Evolutionary conservation across 1,140 invertebrate genomes (phyloP).

Genomic region (Trachymyrmex cornetzi): DNA sequence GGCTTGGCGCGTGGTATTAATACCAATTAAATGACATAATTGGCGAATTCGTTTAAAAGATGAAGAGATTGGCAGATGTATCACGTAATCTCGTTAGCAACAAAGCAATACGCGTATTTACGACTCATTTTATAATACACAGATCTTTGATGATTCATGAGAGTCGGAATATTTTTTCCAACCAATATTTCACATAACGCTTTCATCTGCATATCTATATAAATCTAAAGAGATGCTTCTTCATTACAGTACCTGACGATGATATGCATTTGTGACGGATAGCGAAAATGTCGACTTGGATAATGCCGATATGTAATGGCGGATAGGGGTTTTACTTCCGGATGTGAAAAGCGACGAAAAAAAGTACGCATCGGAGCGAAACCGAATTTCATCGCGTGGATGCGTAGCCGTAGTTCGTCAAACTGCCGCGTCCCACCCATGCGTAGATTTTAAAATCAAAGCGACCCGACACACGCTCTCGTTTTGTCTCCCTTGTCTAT

Average conservation of each 20-base stretch:
- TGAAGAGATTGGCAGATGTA: constrained; percentile 3
- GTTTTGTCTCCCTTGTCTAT: constrained; percentile 25
- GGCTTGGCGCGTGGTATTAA: not conserved
- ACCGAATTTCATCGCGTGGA: constrained; percentile 70
- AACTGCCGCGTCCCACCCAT: constrained; percentile 61
- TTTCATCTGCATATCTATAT: not conserved
- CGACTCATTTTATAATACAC: not conserved
- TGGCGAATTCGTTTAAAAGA: constrained; percentile 29
- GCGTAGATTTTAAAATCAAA: constrained; percentile 55
- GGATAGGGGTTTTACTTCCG: constrained; percentile 42
- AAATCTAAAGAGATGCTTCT: constrained; percentile 16
- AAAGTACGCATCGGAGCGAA: constrained; percentile 36
- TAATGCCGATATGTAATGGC: constrained; percentile 15
- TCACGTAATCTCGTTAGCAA: constrained; percentile 13
- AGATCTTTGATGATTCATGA: not conserved
- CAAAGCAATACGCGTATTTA: not conserved
- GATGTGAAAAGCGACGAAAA: constrained; percentile 49
- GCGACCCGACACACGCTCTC: constrained; percentile 50
- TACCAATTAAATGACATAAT: not conserved
- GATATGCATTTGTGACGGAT: constrained; percentile 13
- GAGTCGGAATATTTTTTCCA: not conserved
- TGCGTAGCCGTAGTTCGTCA: constrained; percentile 68
- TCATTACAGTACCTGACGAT: not conserved
- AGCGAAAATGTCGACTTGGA: constrained; percentile 4
- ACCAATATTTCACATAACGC: not conserved